Evolutionary conservation across 1,140 invertebrate species (phyloP), one percentile per base, ranked within the genome.

Genomic region (Drosophila persimilis): DNA sequence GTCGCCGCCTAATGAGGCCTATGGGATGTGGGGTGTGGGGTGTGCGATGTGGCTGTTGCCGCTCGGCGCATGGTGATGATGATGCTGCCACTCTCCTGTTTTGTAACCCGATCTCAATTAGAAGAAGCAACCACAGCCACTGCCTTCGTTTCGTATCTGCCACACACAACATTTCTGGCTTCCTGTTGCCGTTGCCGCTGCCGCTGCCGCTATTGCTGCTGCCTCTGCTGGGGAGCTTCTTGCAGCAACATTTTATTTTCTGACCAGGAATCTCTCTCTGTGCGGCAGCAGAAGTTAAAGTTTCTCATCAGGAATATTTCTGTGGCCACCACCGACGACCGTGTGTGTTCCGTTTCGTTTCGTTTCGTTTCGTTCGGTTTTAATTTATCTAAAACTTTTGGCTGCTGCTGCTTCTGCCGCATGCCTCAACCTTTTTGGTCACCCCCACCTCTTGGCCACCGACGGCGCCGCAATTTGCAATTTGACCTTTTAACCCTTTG

Each of bases 401-500:
- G 44, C 77, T 76, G 62, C 53, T 5, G 24, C 24, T 26, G 24
- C 24, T 26, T 5, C 24, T 26, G 24, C 24, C 24, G 24, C 24
- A 26, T 26, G 5, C 24, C 24, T 47, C 45, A 39, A 39, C 50
- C 35, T 31, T 22, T 22, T 15, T 17, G 13, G 7, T 13, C 43
- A n/a, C 56, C 8, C 8, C 15, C 13, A 13, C 35, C 20, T 4
- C 15, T 11, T 26, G 5, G 3, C 2, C 9, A 8, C 48, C 13
- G 22, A 0, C 39, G 20, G 17, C 20, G 58, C 53, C 45, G 62
- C 77, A 85, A 86, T 86, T 86, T 88, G 81, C 70, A 86, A 86
- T 86, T 78, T 86, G 81, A 86, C 81, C 81, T 86, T 86, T 86
- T 86, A 86, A 86, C 81, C 81, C 78, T 77, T 70, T 60, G 11